These are phyloP conservation scores for Aptenodytes forsteri DNA, from an alignment of 2,113 vertebrate species.

Conservation along the genomic window DNA sequence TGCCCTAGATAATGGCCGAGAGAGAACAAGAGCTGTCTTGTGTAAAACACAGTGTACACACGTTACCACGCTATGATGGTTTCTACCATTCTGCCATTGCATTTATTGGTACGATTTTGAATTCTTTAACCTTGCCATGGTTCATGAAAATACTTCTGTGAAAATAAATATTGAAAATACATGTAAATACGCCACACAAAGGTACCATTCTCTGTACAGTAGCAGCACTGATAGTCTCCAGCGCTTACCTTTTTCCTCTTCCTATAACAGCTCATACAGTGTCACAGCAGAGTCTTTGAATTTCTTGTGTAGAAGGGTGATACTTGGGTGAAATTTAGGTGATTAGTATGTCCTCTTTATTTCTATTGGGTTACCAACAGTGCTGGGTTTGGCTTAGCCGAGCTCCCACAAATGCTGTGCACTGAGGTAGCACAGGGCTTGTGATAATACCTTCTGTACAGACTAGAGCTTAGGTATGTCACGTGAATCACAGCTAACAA, in stretches of 20 bases:
- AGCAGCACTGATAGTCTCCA: background rate
- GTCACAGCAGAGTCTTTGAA: background rate
- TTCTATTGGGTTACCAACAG: background rate
- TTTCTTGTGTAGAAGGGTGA: background rate
- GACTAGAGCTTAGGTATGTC: background rate
- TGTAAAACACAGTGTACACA: background rate
- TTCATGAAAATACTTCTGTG: background rate
- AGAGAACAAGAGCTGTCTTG: background rate
- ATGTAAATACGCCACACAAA: background rate
- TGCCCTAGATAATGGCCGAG: background rate
- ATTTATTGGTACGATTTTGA: background rate
- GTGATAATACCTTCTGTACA: background rate
- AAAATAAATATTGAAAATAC: background rate
- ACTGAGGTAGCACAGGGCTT: background rate
- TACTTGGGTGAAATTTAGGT: background rate
- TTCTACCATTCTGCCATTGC: background rate
- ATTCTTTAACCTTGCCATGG: background rate
- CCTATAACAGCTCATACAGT: background rate
- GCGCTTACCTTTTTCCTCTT: background rate
- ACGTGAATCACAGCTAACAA: background rate
- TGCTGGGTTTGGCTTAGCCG: background rate
- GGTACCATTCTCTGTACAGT: background rate
- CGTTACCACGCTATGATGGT: fast-evolving
- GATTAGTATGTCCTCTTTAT: background rate
- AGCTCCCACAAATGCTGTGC: background rate